Evolutionary conservation across 2,113 vertebrate species (phyloP).

Genomic region (Heterochromis multidens): DNA sequence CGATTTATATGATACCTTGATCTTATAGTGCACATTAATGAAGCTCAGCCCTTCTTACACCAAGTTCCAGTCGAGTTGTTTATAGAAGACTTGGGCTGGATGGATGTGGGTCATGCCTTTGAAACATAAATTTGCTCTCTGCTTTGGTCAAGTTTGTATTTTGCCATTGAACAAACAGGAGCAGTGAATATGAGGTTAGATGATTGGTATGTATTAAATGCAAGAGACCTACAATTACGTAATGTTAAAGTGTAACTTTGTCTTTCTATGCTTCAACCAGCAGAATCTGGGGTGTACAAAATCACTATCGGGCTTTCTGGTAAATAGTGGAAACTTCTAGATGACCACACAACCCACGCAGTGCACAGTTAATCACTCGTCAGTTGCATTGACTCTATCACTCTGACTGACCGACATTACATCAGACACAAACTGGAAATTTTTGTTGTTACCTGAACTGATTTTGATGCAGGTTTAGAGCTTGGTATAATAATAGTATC

Average conservation of each 20-base stretch:
- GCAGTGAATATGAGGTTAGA: background rate
- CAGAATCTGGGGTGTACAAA: background rate
- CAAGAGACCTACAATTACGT: background rate
- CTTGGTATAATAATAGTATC: background rate
- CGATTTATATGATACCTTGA: background rate
- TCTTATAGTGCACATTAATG: background rate
- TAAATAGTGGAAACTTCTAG: slow-evolving; percentile 4
- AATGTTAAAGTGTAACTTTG: background rate
- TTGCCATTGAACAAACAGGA: background rate
- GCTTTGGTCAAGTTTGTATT: background rate
- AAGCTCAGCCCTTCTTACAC: background rate
- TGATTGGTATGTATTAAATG: background rate
- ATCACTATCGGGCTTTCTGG: background rate
- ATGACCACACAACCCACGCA: background rate
- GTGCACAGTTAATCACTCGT: background rate
- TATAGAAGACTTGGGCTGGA: background rate
- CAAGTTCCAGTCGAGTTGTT: background rate
- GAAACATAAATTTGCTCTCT: background rate
- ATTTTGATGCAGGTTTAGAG: background rate
- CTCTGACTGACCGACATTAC: background rate
- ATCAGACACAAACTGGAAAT: background rate
- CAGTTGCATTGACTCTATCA: background rate
- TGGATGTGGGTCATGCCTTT: background rate
- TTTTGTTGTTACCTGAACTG: background rate
- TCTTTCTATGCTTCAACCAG: background rate